Evolutionary conservation across 2,797 vertebrate genomes (phyloP).

Genomic region (Tangara arthus): DNA sequence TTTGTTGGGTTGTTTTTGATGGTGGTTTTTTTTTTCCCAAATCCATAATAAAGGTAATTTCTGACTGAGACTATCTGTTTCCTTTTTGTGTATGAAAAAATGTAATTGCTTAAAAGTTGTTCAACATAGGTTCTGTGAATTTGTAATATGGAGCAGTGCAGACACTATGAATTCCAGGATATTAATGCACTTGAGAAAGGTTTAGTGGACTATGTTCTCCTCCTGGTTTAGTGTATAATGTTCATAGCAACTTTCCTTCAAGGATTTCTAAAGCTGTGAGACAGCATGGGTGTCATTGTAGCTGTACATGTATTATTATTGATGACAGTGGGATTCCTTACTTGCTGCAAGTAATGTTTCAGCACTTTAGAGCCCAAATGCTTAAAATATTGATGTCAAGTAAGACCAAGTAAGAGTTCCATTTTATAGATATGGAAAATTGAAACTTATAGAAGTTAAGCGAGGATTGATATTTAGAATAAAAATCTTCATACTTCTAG

Average conservation of each 20-base stretch:
- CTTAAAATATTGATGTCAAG: background rate
- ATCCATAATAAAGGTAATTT: constrained; percentile 63
- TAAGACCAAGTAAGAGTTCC: background rate
- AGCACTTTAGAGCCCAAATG: background rate
- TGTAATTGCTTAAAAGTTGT: background rate
- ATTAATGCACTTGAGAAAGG: background rate
- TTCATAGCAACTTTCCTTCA: constrained; percentile 24
- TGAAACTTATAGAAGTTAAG: background rate
- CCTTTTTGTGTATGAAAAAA: constrained; percentile 3
- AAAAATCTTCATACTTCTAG: background rate
- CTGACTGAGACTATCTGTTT: constrained; percentile 56
- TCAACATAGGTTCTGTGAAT: background rate
- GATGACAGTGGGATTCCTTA: background rate
- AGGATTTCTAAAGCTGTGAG: constrained; percentile 1
- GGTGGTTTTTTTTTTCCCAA: background rate
- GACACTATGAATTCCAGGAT: background rate
- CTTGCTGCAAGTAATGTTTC: background rate
- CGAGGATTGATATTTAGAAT: background rate
- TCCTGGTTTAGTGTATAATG: background rate
- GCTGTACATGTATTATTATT: background rate
- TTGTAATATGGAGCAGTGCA: background rate
- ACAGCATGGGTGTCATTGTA: accelerated
- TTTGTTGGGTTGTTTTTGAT: background rate
- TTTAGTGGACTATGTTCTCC: background rate
- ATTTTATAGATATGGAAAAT: background rate